Conservation (phyloP, 2,113 vertebrate species). For the Nothoprocta perdicaria region DNA sequence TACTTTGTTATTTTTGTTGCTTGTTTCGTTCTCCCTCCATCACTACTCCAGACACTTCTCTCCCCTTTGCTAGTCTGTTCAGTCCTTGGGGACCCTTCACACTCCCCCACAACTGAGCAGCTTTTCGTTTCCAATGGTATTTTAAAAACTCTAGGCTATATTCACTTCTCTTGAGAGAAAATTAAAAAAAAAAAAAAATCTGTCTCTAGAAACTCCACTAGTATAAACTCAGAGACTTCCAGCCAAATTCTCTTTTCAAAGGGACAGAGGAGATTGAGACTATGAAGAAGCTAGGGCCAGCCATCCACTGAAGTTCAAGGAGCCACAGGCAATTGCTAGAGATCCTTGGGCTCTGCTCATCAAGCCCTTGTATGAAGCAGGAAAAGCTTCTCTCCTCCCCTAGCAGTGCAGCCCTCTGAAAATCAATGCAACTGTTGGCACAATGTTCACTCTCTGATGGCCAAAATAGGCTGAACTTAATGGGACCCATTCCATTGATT, state of each 20-base stretch:
- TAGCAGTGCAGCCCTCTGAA: neutral
- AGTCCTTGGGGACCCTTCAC: conserved; percentile 3
- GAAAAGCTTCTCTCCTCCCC: rapidly evolving
- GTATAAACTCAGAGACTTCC: conserved; percentile 5
- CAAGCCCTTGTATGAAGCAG: rapidly evolving
- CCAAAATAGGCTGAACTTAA: rapidly evolving
- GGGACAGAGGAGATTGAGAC: neutral
- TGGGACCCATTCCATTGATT: neutral
- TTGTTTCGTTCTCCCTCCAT: conserved; percentile 14
- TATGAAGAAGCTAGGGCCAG: rapidly evolving
- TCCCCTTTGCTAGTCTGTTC: conserved; percentile 34
- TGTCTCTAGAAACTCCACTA: neutral
- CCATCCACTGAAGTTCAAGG: rapidly evolving
- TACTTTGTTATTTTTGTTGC: conserved; percentile 54
- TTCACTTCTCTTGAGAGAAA: conserved; percentile 41
- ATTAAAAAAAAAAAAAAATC: neutral
- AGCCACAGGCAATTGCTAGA: neutral
- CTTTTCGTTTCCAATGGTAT: conserved; percentile 34
- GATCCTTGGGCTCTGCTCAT: neutral
- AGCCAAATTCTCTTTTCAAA: neutral
- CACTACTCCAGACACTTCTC: conserved; percentile 36
- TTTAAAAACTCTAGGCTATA: conserved; percentile 60
- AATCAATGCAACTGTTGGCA: rapidly evolving
- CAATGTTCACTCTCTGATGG: rapidly evolving
- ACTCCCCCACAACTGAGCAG: conserved; percentile 28